Base-by-base conservation (phyloP, 2,797 vertebrate genomes). In the Apogon talboti region DNA sequence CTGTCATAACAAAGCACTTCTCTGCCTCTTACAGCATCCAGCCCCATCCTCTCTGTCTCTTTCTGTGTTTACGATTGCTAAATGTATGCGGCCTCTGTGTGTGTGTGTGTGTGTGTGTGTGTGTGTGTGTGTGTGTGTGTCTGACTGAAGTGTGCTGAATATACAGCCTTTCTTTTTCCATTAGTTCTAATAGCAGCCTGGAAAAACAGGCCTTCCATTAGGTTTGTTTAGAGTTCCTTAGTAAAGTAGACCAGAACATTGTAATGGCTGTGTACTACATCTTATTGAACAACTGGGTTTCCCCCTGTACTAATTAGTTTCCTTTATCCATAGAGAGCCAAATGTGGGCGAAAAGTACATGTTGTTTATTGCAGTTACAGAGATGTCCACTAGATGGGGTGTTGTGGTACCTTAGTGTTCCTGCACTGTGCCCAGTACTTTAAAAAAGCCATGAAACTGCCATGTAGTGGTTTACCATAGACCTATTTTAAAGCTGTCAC, bases 371-470 rank as follows among this genome's bases (percentile, higher is more conserved):
- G 86, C 57, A 76, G 55, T 85, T 64, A 56, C 11, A 41, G 41
- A 19, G 1, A 11, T 9, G 11, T 63, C 83, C 90, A 88, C 85
- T 82, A 90, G 89, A 76, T 84, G 87, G 83, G 1, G 84, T 68
- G 51, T 86, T 67, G 47, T 40, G 54, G 45, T 48, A 18, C 54
- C 2, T n/a, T 21, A 16, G 54, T 57, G 15, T 49, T 28, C 19
- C n/a, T 41, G 51, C 15, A 15, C 6, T 40, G 14, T 47, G n/a
- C 10, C 28, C 60, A 40, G 4, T 43, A 8, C 18, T 60, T 9
- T 33, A 53, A 11, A 44, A 47, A 71, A 28, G 8, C 10, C 4
- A 13, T 11, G 0, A 49, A 15, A 37, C 37, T 1, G 4, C 13
- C 6, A 47, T 19, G 3, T 12, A 11, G 35, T 8, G 35, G 13